Percentiles rank a stretch among this genome's conserved stretches.
Evolutionary conservation across 2,113 vertebrate species (phyloP).

Genomic region (Ovis canadensis): DNA sequence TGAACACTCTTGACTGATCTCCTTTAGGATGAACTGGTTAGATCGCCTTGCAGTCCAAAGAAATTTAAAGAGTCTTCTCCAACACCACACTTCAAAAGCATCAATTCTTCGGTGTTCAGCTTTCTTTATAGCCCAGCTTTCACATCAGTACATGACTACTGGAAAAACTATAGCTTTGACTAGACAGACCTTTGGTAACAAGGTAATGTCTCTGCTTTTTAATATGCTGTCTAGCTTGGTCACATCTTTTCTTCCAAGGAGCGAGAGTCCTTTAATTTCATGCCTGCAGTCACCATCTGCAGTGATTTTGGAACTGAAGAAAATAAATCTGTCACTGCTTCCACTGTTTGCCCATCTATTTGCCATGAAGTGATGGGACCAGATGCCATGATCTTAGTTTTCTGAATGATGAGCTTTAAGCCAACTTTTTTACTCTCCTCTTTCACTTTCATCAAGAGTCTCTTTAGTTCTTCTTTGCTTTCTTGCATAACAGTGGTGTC

Average conservation of each 20-base stretch:
- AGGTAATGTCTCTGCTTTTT: not conserved
- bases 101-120: fast-evolving
- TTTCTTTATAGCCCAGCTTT: not conserved
- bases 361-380: not conserved
- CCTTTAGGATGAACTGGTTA: not conserved
- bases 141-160: not conserved
- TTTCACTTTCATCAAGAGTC: not conserved
- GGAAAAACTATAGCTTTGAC: not conserved
- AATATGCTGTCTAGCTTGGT: not conserved
- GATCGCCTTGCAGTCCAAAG: not conserved
- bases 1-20: not conserved
- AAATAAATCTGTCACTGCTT: not conserved
- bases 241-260: not conserved
- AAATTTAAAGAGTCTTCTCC: not conserved
- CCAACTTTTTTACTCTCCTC: not conserved
- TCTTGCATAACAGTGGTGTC: not conserved
- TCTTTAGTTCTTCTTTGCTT: not conserved
- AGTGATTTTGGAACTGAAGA: not conserved
- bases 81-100: not conserved
- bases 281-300: not conserved
- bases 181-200: not conserved
- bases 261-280: not conserved
- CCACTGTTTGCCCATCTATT: not conserved
- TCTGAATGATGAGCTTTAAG: not conserved
- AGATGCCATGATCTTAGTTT: not conserved